These are phyloP conservation scores for Philypnodon macrostomus DNA, from an alignment of 2,797 vertebrate species.

Conservation along the genomic window DNA sequence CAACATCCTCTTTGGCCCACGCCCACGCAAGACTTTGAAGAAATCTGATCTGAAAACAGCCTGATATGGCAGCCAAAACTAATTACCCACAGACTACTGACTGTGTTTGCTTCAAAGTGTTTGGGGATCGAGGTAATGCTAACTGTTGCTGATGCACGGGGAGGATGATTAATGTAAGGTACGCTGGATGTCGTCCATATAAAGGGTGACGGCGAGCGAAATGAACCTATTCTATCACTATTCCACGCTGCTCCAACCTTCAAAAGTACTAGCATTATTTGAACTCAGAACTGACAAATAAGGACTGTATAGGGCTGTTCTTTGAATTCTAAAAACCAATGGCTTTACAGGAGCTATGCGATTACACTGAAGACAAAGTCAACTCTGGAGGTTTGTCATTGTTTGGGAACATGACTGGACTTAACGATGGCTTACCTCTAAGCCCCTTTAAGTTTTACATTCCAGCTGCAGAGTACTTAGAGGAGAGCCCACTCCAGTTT, in stretches of 20 bases:
- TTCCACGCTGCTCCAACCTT: not conserved
- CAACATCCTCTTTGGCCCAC: constrained; percentile 37
- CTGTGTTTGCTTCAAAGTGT: constrained; percentile 47
- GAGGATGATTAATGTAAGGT: constrained; percentile 26
- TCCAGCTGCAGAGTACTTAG: constrained; percentile 67
- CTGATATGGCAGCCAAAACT: constrained; percentile 57
- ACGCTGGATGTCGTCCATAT: constrained; percentile 30
- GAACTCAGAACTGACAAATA: not conserved
- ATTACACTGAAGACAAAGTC: constrained; percentile 43
- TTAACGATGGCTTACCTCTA: constrained; percentile 11
- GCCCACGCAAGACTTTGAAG: constrained; percentile 54
- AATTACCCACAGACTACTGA: constrained; percentile 53
- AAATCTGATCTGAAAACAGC: constrained; percentile 62
- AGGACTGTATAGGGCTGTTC: too few relatives aligned
- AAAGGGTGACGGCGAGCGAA: constrained; percentile 31
- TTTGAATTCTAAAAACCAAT: constrained; percentile 46
- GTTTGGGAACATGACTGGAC: constrained; percentile 24
- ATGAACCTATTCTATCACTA: not conserved
- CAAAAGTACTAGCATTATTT: not conserved
- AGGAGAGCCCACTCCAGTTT: constrained; percentile 67
- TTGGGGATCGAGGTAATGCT: constrained; percentile 28
- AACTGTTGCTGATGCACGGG: constrained; percentile 32
- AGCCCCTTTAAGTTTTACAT: constrained; percentile 62
- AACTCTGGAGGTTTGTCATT: constrained; percentile 9
- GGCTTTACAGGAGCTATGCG: constrained; percentile 78